phyloP scores from a whole-genome alignment of 2,113 vertebrate species.

The pig (Sus scrofa) region T2T-Sscrofa CM000812.6:173261001-173261500 shows the following conservation, averaged over 20 bases:
- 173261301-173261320: too few relatives aligned
- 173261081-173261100: neutral
- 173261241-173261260: neutral
- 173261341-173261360: too few relatives aligned
- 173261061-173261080: neutral
- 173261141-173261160: neutral
- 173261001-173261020: neutral
- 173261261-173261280: constrained; percentile 23
- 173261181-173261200: neutral
- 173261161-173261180: neutral
- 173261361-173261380: too few relatives aligned
- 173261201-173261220: neutral
- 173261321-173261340: too few relatives aligned
- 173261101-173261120: neutral
- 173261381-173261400: too few relatives aligned
- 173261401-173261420: too few relatives aligned
- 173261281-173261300: neutral
- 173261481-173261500: too few relatives aligned
- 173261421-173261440: too few relatives aligned
- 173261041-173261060: neutral
- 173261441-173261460: too few relatives aligned
- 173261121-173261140: neutral
- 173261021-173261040: neutral
- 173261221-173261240: neutral
- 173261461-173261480: too few relatives aligned